Evolutionary conservation across 2,797 vertebrate genomes (phyloP), one percentile per base, ranked within the genome.

Genomic region (Crocidura indochinensis): DNA sequence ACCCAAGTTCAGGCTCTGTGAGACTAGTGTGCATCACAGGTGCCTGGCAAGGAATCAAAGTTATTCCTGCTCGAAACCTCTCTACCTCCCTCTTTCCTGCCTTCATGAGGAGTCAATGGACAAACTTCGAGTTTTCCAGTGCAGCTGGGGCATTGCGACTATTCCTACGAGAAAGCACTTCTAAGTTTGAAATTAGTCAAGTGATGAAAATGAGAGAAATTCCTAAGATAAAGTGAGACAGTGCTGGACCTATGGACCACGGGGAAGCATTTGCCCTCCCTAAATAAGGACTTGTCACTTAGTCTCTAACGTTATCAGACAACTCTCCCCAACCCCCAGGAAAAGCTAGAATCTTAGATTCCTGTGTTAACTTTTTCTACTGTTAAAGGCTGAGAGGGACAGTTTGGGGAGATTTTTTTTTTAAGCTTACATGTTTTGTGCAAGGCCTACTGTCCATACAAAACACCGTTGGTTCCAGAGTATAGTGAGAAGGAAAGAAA

Each of bases 361-460:
- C 91, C 71, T 14, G 60, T 76, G 56, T 73, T 60, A 76, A 71
- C 46, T 71, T 79, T 89, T 89, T 89, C n/a, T 46, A 10, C 72
- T 76, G 78, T 67, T 75, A 71, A 83, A 79, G 24, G n/a, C 15
- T 49, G 15, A 53, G 8, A 9, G 1, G 53, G 74, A 91, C 78
- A 81, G 79, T n/a, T 51, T 27, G 64, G 26, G 26, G 10, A 8
- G 10, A 27, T 26, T 64, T 19, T 56, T 92, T 56, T 27, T 60
- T 6, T 38, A 78, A 86, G 31, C 2, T 27, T 44, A 4, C 6
- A 5, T 38, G 38, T 38, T 38, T 38, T 38, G 38, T 38, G 38
- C 38, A 38, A 78, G 83, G 31, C 2, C 27, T 44, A 4, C 6
- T 60, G 56, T 7, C 56, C 19, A 20, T 60, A 60, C 56, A 60